Evolutionary conservation across 2,888 invertebrate species (phyloP).

Genomic region (Zootermopsis nevadensis): DNA sequence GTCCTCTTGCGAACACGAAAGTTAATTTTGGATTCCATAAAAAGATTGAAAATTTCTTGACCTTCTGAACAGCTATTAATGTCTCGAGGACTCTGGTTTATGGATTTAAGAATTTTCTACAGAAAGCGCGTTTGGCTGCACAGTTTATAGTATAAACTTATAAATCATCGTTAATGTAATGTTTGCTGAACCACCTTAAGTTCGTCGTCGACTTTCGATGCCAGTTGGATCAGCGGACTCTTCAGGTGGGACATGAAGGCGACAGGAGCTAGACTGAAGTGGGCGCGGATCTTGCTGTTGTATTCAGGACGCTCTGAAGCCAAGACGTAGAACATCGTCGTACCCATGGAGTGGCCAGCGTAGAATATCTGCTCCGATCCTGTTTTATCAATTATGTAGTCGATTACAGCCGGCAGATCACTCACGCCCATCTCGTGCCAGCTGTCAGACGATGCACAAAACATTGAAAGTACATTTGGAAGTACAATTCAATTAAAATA

Average conservation of each 20-base stretch:
- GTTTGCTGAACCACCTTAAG: constrained; percentile 19
- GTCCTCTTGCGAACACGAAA: no score
- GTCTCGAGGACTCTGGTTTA: background rate
- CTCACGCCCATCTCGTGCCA: constrained; percentile 85
- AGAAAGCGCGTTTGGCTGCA: background rate
- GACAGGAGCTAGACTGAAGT: constrained; percentile 78
- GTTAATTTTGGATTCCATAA: no score
- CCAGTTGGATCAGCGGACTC: constrained; percentile 22
- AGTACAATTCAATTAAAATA: no score
- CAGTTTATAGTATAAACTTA: background rate
- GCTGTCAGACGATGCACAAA: constrained; percentile 61
- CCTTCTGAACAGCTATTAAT: no score
- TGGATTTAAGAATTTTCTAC: background rate
- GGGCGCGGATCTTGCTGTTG: constrained; percentile 73
- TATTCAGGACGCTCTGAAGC: constrained; percentile 73
- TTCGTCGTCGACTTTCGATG: constrained; percentile 16
- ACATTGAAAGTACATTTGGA: no score
- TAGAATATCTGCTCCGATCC: constrained; percentile 63
- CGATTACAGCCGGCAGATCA: constrained; percentile 86
- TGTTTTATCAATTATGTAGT: constrained; percentile 68
- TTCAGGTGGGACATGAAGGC: constrained; percentile 63
- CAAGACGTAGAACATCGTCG: constrained; percentile 77
- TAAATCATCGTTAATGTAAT: background rate
- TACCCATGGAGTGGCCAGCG: constrained; percentile 73
- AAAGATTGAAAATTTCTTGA: no score